A percentile compares a stretch with the other conserved stretches of the same genome.
Evolutionary conservation across 2,797 vertebrate genomes (phyloP).

Genomic region (Fistularia commersonii): DNA sequence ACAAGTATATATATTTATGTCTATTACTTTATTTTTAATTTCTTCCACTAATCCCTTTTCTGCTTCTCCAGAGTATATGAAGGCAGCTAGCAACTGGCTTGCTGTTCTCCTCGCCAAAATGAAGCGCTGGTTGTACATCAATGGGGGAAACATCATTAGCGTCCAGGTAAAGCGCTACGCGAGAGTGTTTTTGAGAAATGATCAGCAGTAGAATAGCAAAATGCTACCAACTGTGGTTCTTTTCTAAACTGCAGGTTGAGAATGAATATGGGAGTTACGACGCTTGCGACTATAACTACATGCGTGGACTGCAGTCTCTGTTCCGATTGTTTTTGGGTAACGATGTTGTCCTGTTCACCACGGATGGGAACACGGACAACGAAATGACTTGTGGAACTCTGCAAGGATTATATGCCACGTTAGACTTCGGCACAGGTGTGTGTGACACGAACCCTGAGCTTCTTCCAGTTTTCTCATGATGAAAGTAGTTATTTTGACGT

Average conservation of each 20-base stretch:
- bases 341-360: constrained; percentile 88
- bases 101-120: constrained; percentile 86
- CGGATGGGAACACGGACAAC: constrained; percentile 75
- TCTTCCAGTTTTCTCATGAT: neutral
- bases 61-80: constrained; percentile 80
- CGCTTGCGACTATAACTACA: constrained; percentile 87
- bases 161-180: constrained; percentile 80
- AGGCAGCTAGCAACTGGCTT: constrained; percentile 88
- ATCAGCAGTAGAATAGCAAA: neutral
- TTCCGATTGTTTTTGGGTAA: constrained; percentile 83
- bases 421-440: constrained; percentile 93
- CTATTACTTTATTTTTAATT: neutral
- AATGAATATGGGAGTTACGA: constrained; percentile 96
- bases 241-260: constrained; percentile 80
- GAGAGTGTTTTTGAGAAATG: neutral
- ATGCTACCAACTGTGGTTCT: neutral
- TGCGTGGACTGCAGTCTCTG: constrained; percentile 79
- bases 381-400: constrained; percentile 88
- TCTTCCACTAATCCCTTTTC: neutral
- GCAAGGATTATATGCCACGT: constrained; percentile 84
- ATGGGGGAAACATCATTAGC: constrained; percentile 92
- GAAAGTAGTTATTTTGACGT: neutral
- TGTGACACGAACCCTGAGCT: neutral
- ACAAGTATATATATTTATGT: neutral
- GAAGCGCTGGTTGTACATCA: constrained; percentile 83